Percentiles rank a stretch among this genome's conserved stretches.
These are phyloP conservation scores for Oscheius onirici DNA, from an alignment of 2,888 invertebrate species.

Conservation along the genomic window DNA sequence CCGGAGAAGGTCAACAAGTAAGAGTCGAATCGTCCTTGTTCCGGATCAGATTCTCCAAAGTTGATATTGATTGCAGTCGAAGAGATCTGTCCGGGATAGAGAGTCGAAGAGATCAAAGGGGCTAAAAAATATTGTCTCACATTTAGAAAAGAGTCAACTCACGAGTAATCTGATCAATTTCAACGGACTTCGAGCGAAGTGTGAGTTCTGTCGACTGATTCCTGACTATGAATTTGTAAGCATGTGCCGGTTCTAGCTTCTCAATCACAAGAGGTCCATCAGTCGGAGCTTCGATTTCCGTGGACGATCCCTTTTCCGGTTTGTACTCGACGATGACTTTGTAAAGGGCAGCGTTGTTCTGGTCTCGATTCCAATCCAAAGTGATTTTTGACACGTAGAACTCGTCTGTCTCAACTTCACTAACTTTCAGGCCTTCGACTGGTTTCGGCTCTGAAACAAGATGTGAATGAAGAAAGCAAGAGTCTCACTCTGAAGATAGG, in stretches of 20 bases:
- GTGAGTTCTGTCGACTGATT: conserved; percentile 64
- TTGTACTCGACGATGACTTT: conserved; percentile 62
- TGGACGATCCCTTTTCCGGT: conserved; percentile 51
- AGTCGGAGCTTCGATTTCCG: conserved; percentile 49
- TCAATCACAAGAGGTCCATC: conserved; percentile 54
- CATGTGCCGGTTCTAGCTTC: conserved; percentile 60
- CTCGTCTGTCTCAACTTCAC: conserved; percentile 60
- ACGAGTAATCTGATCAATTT: conserved; percentile 68
- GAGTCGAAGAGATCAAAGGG: conserved; percentile 68
- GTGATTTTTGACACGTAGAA: conserved; percentile 63
- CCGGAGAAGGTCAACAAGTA: conserved; percentile 67
- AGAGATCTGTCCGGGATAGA: conserved; percentile 69
- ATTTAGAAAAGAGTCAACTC: conserved; percentile 19
- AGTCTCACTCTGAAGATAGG: conserved; percentile 61
- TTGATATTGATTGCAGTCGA: conserved; percentile 69
- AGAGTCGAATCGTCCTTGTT: conserved; percentile 65
- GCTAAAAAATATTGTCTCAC: conserved; percentile 42
- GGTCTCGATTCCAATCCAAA: conserved; percentile 57
- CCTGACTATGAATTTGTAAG: conserved; percentile 59
- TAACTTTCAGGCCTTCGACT: conserved; percentile 55
- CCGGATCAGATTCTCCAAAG: conserved; percentile 67
- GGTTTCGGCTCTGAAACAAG: conserved; percentile 58
- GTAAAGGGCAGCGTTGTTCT: conserved; percentile 57
- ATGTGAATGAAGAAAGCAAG: not conserved
- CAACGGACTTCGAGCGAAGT: conserved; percentile 51